phyloP scores from a whole-genome alignment of 2,888 invertebrate species.

The Homarus gammarus region DNA sequence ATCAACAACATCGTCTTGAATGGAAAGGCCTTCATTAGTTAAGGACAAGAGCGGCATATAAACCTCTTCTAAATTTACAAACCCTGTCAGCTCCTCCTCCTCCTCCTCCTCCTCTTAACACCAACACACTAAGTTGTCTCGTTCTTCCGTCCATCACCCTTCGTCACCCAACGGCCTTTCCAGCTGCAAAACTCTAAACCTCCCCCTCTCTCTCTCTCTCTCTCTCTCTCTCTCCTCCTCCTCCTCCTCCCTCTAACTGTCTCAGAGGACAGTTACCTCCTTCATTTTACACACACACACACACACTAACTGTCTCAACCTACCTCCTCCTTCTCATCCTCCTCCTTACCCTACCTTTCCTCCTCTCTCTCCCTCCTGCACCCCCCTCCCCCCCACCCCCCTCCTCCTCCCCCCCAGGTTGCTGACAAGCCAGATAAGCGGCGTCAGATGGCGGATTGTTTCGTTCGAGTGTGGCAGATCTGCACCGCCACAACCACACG shows the following conservation, averaged over 20 bases:
- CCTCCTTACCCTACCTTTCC: no score
- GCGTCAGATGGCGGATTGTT: constrained; percentile 23
- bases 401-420: constrained; percentile 1
- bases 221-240: neutral
- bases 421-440: constrained; percentile 65
- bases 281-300: neutral
- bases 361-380: neutral
- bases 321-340: neutral
- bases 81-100: no score
- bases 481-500: neutral
- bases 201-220: neutral
- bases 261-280: neutral
- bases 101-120: no score
- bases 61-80: no score
- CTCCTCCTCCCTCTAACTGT: neutral
- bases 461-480: neutral
- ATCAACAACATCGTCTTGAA: no score
- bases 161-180: no score
- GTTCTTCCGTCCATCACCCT: no score
- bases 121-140: no score
- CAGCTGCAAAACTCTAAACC: no score
- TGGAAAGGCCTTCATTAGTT: no score
- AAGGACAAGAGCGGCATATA: no score
- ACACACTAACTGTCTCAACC: neutral
- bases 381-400: neutral